Evolutionary conservation across 2,888 invertebrate species (phyloP).

Genomic region (Strigamia transsilvanica): DNA sequence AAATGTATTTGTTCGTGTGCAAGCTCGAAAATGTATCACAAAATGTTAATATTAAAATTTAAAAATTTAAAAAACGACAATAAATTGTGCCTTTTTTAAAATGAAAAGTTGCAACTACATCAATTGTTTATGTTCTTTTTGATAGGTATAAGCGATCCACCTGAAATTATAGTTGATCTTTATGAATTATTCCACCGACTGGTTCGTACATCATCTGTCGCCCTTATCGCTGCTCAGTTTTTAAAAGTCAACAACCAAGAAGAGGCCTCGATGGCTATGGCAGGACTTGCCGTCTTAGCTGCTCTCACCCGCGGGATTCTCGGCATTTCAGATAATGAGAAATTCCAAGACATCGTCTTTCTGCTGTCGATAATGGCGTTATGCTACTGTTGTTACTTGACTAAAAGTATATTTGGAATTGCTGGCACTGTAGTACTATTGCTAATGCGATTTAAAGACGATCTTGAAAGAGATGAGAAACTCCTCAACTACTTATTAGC

Average conservation of each 20-base stretch:
- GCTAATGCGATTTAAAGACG: background rate
- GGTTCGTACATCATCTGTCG: background rate
- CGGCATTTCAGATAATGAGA: background rate
- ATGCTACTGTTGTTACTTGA: background rate
- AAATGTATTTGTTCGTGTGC: conserved; percentile 12
- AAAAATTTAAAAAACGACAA: background rate
- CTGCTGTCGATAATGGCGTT: background rate
- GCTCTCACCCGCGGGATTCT: background rate
- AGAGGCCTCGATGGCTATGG: background rate
- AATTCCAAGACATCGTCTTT: conserved; percentile 4
- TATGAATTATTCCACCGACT: background rate
- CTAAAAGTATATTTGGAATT: conserved; percentile 4
- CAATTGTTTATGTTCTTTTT: background rate
- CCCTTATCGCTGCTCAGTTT: conserved; percentile 21
- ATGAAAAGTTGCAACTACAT: background rate
- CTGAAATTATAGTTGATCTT: background rate
- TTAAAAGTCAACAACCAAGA: background rate
- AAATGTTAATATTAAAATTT: conserved; percentile 17
- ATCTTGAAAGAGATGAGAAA: background rate
- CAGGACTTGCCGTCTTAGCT: background rate
- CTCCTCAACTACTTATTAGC: background rate
- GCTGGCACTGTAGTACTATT: background rate
- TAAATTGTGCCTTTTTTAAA: conserved; percentile 38
- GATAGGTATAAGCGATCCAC: background rate
- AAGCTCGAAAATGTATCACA: conserved; percentile 4